phyloP scores from a whole-genome alignment of 2,888 invertebrate species.

The Acleris literana region DNA sequence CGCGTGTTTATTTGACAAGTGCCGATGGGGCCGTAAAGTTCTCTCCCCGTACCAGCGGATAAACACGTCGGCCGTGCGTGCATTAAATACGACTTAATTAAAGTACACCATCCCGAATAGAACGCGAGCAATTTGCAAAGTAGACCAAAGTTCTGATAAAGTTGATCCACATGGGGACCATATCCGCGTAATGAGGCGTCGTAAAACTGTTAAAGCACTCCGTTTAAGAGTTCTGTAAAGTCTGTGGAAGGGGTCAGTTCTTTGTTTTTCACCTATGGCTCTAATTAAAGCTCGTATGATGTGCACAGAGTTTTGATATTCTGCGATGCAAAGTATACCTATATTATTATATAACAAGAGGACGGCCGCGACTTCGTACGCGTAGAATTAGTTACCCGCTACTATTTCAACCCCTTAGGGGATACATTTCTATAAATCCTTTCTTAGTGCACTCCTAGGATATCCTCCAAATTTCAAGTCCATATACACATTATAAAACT shows the following conservation, averaged over 20 bases:
- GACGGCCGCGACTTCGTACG: background rate
- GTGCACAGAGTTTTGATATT: background rate
- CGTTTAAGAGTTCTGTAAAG: constrained; percentile 28
- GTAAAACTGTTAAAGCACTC: constrained; percentile 34
- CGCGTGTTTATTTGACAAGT: constrained; percentile 17
- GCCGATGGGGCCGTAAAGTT: constrained; percentile 10
- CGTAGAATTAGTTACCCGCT: no score
- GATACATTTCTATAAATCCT: no score
- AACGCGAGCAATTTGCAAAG: constrained; percentile 63
- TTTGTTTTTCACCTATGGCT: constrained; percentile 10
- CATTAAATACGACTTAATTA: constrained; percentile 49
- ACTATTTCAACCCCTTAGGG: no score
- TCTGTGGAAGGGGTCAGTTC: constrained; percentile 16
- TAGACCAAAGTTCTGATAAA: constrained; percentile 63
- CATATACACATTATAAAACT: no score
- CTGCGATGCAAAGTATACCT: background rate
- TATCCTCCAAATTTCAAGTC: no score
- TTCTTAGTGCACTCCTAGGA: no score
- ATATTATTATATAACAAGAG: background rate
- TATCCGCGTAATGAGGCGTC: constrained; percentile 46
- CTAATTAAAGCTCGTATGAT: constrained; percentile 10
- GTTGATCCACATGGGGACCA: constrained; percentile 64
- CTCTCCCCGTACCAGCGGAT: constrained; percentile 2
- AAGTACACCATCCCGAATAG: constrained; percentile 52
- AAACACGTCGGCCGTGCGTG: constrained; percentile 42